These are phyloP conservation scores for Zaprionus vittiger DNA, from an alignment of 1,140 invertebrate species.

Conservation along the genomic window DNA sequence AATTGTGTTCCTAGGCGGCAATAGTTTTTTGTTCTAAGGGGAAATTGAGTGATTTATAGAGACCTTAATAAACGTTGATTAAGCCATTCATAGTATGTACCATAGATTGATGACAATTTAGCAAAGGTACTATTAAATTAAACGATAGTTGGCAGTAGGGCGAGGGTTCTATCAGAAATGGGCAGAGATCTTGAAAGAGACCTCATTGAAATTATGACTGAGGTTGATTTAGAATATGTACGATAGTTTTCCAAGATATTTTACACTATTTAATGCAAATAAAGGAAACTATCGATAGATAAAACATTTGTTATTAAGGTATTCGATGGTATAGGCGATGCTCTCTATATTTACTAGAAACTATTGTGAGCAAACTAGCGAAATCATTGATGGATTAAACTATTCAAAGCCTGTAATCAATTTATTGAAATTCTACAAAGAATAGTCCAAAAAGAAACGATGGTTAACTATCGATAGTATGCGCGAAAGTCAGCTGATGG, in stretches of 20 bases:
- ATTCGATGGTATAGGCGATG: background rate
- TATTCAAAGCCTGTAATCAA: background rate
- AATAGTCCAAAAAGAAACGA: too few species aligned
- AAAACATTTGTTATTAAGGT: too few species aligned
- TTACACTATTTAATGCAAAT: background rate
- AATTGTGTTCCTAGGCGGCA: background rate
- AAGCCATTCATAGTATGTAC: background rate
- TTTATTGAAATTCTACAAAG: too few species aligned
- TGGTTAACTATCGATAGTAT: background rate
- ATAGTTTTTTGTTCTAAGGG: background rate
- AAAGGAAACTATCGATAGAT: background rate
- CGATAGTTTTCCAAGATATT: background rate
- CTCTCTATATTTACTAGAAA: background rate
- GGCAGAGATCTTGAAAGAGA: background rate
- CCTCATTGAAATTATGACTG: background rate
- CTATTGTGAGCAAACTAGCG: background rate
- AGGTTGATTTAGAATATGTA: background rate
- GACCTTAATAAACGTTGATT: background rate
- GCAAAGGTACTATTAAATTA: background rate
- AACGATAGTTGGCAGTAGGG: background rate
- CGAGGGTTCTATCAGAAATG: background rate
- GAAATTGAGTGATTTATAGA: slow-evolving; percentile 5
- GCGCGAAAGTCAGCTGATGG: background rate
- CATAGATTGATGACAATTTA: background rate
- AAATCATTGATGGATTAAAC: background rate